Evolutionary conservation across 2,797 vertebrate species (phyloP), one percentile per base, ranked within the genome.

Genomic region (Chromobotia macracanthus): DNA sequence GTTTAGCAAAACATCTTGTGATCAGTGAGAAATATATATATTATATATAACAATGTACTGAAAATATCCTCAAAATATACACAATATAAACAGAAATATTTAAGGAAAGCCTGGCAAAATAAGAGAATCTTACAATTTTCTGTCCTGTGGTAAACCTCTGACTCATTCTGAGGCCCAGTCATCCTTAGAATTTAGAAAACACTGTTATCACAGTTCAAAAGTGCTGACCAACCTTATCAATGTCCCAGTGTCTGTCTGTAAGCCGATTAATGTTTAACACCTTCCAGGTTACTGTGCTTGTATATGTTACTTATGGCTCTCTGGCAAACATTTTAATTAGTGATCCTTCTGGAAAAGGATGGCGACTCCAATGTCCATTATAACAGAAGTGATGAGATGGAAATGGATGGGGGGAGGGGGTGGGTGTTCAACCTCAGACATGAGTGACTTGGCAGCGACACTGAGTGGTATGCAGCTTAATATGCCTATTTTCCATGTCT

Each of bases 261-360:
- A 21, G 6, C 28, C 13, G 15, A 78, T 78, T 71, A 53, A 71
- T 78, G 13, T 78, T 71, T 70, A 71, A 63, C 67, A 70, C 56
- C 67, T 69, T 55, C 66, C 65, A 77, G 58, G 55, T 69, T 69
- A 46, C 73, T 38, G 19, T 74, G 44, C 56, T 61, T 74, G 21
- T 77, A 18, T 58, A 58, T 61, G 46, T 77, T 35, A 63, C 80
- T 80, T 74, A 10, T 66, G 11, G n/a, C 66, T 75, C 58, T 63
- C 58, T 83, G 71, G 51, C 66, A 72, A 74, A 80, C 11, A 67
- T 72, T 82, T 75, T 80, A 70, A 86, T 72, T 72, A 82, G 68
- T 63, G 72, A 64, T 80, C 46, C 66, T 71, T 66, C 71, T 77
- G 60, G 56, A 58, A 50, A 44, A 74, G 53, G 77, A 68, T 72